Base-by-base conservation (phyloP, 2,888 invertebrate genomes). In the Tridacna gigas region DNA sequence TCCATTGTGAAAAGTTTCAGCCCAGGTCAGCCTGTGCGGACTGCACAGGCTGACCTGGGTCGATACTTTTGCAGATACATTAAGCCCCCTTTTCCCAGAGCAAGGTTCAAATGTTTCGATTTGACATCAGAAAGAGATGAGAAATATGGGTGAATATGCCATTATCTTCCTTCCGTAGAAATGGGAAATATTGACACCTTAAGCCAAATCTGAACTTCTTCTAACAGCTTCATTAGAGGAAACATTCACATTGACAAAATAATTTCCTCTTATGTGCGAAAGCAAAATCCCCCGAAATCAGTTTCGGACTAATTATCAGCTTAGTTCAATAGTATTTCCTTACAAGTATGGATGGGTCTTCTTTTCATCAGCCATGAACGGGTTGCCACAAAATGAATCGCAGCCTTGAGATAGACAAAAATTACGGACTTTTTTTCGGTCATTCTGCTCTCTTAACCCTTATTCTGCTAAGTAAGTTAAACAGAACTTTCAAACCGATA, bases 231-330 rank as follows among this genome's bases (percentile, higher is more conserved):
- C 82, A 80, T 85, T 82, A 79, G 85, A 75, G 66, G 79, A 80
- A 82, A 82, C 79, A 79, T 82, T 85, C 79, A 69, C 79, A 67
- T 66, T 82, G 81, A 79, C 82, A 80, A 82, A 86, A 86, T 82
- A 78, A 86, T 86, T 86, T 86, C 85, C 85, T 86, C 85, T 86
- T 73, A 78, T 69, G 71, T 22, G 73, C 69, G 79, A 48, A 51
- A 77, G 66, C 71, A 74, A 75, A 82, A 80, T 80, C 82, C 75
- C 78, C 63, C 56, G 56, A 79, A 79, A 85, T 69, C 73, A 67
- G 69, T 80, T 78, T 71, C 65, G 28, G 26, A 73, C 80, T 86
- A 86, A 86, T 86, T 86, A 86, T 80, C 82, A 56, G 80, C 85
- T 86, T 86, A 86, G 66, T 82, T 80, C 82, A 79, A 82, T 80